Percentiles rank a stretch among this genome's conserved stretches.
These are phyloP conservation scores for Cecidostiba fungosa DNA, from an alignment of 2,888 invertebrate genomes.

Conservation along the genomic window DNA sequence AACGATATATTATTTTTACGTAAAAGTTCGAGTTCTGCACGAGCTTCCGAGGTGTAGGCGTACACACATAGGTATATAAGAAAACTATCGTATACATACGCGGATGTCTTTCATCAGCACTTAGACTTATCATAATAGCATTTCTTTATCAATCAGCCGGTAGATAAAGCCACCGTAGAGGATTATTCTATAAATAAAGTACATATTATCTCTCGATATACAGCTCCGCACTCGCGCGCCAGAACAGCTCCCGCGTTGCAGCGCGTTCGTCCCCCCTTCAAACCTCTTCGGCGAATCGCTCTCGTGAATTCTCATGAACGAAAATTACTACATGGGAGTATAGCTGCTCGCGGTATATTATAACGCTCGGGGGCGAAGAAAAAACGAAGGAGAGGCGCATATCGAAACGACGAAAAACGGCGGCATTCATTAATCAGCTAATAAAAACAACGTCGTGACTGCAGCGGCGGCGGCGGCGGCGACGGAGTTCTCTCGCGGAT, in stretches of 20 bases:
- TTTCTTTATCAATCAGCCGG: conserved; percentile 32
- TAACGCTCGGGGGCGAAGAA: conserved; percentile 20
- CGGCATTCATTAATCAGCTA: conserved; percentile 33
- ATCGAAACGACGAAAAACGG: neutral
- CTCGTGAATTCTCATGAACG: conserved; percentile 16
- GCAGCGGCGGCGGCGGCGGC: neutral
- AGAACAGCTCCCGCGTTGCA: neutral
- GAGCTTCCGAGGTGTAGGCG: too few relatives aligned
- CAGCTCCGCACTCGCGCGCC: neutral
- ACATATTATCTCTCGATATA: neutral
- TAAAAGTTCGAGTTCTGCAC: too few relatives aligned
- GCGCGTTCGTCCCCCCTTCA: neutral
- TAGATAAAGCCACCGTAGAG: conserved; percentile 23
- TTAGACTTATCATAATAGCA: conserved; percentile 40
- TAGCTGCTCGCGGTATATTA: neutral
- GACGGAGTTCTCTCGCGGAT: conserved; percentile 36
- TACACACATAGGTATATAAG: too few relatives aligned
- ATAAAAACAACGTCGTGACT: conserved; percentile 22
- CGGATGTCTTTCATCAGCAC: conserved; percentile 49
- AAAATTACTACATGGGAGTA: conserved; percentile 24
- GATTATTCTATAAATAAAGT: conserved; percentile 54
- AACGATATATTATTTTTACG: neutral
- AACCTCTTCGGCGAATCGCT: conserved; percentile 2
- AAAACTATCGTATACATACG: neutral
- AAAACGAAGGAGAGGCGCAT: neutral